These are phyloP conservation scores for Drosophila virilis DNA, from an alignment of 1,140 invertebrate species.

Conservation along the genomic window DNA sequence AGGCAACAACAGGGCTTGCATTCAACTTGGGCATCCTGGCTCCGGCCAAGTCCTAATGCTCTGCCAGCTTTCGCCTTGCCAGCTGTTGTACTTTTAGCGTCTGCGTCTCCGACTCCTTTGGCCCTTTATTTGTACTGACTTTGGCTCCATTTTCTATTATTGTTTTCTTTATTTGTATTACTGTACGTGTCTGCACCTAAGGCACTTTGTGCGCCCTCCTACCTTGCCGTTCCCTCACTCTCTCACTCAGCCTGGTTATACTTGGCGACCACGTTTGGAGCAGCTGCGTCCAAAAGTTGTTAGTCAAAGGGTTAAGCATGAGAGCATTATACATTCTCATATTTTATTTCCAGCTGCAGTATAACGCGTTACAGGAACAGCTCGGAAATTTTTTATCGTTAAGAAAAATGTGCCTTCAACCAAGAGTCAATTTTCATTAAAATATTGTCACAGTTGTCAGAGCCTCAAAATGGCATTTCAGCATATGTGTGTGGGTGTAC, in stretches of 20 bases:
- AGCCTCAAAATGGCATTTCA: constrained; percentile 45
- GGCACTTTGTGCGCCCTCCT: constrained; percentile 60
- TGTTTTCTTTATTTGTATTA: constrained; percentile 82
- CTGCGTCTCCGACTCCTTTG: constrained; percentile 26
- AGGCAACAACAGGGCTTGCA: constrained; percentile 4
- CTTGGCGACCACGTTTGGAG: constrained; percentile 44
- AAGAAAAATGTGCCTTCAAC: constrained; percentile 36
- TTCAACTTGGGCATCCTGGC: neutral
- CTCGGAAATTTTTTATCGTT: constrained; percentile 4
- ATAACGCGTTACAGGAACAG: constrained; percentile 12
- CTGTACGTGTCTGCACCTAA: constrained; percentile 78
- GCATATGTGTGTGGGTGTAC: neutral
- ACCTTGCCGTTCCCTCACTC: neutral
- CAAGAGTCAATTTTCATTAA: constrained; percentile 75
- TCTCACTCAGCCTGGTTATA: constrained; percentile 35
- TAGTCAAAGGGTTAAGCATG: constrained; percentile 32
- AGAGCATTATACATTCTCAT: constrained; percentile 10
- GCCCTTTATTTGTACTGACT: constrained; percentile 45
- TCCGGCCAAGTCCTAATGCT: constrained; percentile 41
- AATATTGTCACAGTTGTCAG: constrained; percentile 63
- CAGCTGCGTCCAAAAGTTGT: constrained; percentile 62
- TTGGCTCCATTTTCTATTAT: constrained; percentile 78
- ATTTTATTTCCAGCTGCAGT: constrained; percentile 2
- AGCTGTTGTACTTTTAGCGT: constrained; percentile 63
- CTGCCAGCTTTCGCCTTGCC: constrained; percentile 37